Conservation (phyloP, 2,113 vertebrate genomes). For the Oceanodroma tethys region DNA sequence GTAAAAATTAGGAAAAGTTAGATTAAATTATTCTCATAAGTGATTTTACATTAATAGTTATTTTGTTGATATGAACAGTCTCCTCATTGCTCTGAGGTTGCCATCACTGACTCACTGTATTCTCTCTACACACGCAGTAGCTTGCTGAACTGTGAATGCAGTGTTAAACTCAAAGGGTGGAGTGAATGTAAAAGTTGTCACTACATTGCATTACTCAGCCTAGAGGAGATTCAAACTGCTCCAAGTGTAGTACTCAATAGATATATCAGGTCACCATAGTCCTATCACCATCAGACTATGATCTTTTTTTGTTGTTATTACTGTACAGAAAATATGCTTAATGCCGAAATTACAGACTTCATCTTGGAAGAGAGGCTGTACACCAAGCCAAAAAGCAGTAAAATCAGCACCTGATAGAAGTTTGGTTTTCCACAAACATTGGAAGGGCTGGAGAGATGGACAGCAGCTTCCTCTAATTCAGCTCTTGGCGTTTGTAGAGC, state of each 20-base stretch:
- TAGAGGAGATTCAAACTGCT: background rate
- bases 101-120: background rate
- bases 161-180: background rate
- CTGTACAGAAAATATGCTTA: background rate
- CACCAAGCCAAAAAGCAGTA: background rate
- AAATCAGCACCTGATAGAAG: background rate
- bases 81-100: background rate
- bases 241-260: background rate
- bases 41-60: background rate
- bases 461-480: background rate
- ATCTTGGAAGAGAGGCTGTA: background rate
- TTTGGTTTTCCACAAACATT: background rate
- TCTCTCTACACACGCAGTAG: background rate
- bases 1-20: slow-evolving; percentile 1
- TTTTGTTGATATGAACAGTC: background rate
- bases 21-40: slow-evolving; percentile 9
- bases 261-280: background rate
- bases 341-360: background rate
- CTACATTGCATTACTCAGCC: background rate
- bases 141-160: background rate
- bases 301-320: background rate
- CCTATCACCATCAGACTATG: background rate
- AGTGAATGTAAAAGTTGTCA: background rate
- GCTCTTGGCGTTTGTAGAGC: background rate
- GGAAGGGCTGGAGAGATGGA: background rate